phyloP scores from a whole-genome alignment of 2,797 vertebrate genomes.

The Emydoidea blandingii region DNA sequence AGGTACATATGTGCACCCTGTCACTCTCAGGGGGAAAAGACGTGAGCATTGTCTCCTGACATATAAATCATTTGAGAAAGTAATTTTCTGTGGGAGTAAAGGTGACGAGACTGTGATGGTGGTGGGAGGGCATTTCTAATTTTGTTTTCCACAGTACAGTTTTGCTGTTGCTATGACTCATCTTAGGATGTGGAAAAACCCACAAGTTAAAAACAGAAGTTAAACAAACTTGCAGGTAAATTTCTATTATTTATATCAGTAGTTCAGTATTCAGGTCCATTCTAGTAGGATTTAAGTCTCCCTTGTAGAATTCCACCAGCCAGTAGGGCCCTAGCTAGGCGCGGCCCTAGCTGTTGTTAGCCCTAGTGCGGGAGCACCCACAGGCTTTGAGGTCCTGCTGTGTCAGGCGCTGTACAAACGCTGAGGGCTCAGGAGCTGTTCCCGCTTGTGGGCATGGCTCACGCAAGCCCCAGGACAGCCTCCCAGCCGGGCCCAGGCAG shows the following conservation, averaged over 20 bases:
- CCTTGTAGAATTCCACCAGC: too few species aligned
- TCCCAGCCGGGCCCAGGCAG: too few species aligned
- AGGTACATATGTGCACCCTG: background rate
- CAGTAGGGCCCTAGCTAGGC: too few species aligned
- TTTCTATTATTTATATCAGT: background rate
- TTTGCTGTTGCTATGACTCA: constrained; percentile 40
- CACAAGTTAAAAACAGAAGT: constrained; percentile 63
- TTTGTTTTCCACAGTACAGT: constrained; percentile 20
- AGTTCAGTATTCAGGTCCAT: too few species aligned
- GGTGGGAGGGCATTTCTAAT: background rate
- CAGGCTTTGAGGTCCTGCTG: too few species aligned
- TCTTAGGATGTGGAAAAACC: constrained; percentile 36
- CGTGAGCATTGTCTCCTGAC: background rate
- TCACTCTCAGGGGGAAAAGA: constrained; percentile 2
- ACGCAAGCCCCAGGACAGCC: too few species aligned
- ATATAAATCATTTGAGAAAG: background rate
- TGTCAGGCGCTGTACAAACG: background rate
- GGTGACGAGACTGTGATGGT: background rate
- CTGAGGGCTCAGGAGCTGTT: too few species aligned
- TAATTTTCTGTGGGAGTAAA: background rate
- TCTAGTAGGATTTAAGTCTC: too few species aligned
- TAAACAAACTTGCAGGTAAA: background rate
- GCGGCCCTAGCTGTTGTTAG: too few species aligned
- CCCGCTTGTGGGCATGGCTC: too few species aligned
- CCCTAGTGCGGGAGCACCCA: too few species aligned